Evolutionary conservation across 2,797 vertebrate genomes (phyloP).

Genomic region (Eptatretus atami): DNA sequence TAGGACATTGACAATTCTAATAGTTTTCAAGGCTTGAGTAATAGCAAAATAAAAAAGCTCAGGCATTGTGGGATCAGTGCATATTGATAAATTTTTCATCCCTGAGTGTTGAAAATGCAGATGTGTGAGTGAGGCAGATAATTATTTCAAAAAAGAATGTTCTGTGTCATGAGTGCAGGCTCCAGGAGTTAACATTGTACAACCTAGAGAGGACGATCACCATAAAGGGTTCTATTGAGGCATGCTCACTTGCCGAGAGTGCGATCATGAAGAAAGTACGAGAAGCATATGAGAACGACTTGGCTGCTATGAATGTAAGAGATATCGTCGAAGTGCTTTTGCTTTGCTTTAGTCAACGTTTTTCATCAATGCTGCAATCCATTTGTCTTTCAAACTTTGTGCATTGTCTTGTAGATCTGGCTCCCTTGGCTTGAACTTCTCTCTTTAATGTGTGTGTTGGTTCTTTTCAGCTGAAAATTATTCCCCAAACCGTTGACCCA

Average conservation of each 20-base stretch:
- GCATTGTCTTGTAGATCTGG: not conserved
- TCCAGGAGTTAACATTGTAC: conserved; percentile 66
- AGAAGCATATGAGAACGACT: conserved; percentile 70
- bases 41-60: too few relatives aligned
- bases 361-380: not conserved
- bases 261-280: conserved; percentile 82
- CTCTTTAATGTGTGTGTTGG: too few relatives aligned
- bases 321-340: conserved; percentile 11
- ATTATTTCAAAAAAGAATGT: not conserved
- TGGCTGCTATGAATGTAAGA: conserved; percentile 77
- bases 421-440: not conserved
- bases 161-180: conserved; percentile 14
- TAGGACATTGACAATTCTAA: too few relatives aligned
- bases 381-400: not conserved
- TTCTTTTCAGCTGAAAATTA: too few relatives aligned
- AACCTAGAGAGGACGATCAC: conserved; percentile 78
- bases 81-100: too few relatives aligned
- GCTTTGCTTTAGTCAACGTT: not conserved
- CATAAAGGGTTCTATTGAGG: conserved; percentile 41
- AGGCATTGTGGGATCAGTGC: too few relatives aligned
- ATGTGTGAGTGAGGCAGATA: too few relatives aligned
- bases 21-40: too few relatives aligned
- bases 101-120: too few relatives aligned
- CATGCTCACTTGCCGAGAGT: conserved; percentile 44
- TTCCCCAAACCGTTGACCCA: too few relatives aligned